phyloP scores from a whole-genome alignment of 2,113 vertebrate species.

The Ramphastos sulfuratus region DNA sequence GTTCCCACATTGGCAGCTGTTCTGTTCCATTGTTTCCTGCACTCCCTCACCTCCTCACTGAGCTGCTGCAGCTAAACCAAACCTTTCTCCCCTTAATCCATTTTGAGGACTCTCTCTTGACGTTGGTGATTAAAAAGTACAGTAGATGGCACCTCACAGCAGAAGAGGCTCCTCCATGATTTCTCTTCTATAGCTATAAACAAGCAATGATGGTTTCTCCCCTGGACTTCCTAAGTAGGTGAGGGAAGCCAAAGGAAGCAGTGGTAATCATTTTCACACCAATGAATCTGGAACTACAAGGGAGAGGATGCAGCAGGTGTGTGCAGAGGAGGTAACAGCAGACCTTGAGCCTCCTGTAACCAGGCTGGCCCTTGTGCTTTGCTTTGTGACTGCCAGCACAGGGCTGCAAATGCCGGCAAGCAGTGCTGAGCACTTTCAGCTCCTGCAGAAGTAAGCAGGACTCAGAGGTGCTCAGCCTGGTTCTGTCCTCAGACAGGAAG shows the following conservation, averaged over 20 bases:
- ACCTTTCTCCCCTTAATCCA: neutral
- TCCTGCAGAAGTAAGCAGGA: neutral
- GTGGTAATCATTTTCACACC: neutral
- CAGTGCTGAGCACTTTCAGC: neutral
- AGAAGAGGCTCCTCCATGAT: neutral
- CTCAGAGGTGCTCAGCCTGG: neutral
- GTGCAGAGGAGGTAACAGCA: neutral
- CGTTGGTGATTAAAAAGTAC: neutral
- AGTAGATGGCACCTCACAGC: neutral
- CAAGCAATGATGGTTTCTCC: neutral
- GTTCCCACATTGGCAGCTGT: neutral
- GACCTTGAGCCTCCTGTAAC: neutral
- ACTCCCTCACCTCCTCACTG: neutral
- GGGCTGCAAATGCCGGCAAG: neutral
- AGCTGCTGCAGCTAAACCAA: neutral
- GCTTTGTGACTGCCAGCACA: neutral
- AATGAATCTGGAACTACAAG: neutral
- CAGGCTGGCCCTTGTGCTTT: fast-evolving
- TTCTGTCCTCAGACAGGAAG: neutral
- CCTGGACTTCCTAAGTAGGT: neutral
- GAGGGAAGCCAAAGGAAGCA: neutral
- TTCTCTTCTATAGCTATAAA: neutral
- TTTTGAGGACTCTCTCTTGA: neutral
- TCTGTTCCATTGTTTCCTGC: neutral
- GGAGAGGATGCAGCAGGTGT: neutral